Evolutionary conservation across 2,888 invertebrate species (phyloP), one percentile per base, ranked within the genome.

Genomic region (Cynaeus angustus): DNA sequence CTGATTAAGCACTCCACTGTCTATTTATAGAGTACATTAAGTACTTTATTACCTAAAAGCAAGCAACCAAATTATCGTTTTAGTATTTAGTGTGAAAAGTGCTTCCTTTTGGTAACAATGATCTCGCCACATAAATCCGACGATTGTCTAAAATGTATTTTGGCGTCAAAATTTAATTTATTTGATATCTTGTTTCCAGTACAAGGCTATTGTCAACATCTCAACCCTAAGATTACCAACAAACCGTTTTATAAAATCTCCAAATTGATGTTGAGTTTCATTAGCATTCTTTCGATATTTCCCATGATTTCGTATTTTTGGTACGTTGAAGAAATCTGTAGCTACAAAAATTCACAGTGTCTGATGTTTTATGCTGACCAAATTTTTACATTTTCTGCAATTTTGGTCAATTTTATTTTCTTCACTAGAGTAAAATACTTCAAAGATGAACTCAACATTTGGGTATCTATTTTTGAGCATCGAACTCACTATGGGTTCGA

Each of bases 401-500:
- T 55, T n/a, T 0, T 37, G 8, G 8, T 16, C 1, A 46, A 7
- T 16, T 13, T 46, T 10, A 14, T 46, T 9, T 8, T 46, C 9
- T 46, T 16, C 16, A 3, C 8, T 16, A 46, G 16, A 14, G 8
- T 46, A 5, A 46, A 46, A 8, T 9, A 6, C 16, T 13, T 7
- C 16, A 46, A 14, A 46, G 21, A 14, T 7, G 46, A 46, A 46
- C 14, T 46, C 8, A 46, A 46, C 21, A 9, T 13, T 14, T 46
- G 46, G 46, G 2, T 46, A n/a, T 46, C 16, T 8, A 16, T 46
- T 46, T 46, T 46, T n/a, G 46, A 46, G 9, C 14, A 46, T 16
- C 21, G 1, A 1, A 21, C 1, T 21, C 21, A 21, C 21, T 21
- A 21, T 21, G 21, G 21, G 4, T 21, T 21, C 21, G 4, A 21